A percentile compares a stretch with the other conserved stretches of the same genome.
Conservation (phyloP, 2,797 vertebrate species). For the Enteromius unitaeniatus region DNA sequence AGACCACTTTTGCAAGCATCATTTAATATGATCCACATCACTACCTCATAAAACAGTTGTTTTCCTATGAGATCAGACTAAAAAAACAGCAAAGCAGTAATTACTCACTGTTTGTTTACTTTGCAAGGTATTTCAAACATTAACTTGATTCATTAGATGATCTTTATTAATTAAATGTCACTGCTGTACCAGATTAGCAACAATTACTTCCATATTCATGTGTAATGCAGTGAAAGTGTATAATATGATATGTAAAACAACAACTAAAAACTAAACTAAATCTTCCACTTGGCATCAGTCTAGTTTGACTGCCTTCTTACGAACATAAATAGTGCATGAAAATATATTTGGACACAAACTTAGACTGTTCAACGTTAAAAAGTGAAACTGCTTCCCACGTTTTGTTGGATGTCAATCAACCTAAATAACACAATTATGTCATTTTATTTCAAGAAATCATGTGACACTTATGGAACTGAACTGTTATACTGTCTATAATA, state of each 20-base stretch:
- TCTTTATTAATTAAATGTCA: background rate
- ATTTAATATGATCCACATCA: background rate
- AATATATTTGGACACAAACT: background rate
- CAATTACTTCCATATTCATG: too few species aligned
- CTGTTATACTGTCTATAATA: too few species aligned
- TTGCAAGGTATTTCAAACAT: too few species aligned
- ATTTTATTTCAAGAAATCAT: too few species aligned
- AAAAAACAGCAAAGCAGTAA: background rate
- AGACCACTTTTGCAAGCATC: background rate
- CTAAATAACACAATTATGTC: too few species aligned
- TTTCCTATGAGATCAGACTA: background rate
- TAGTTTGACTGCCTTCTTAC: background rate
- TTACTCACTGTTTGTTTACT: background rate
- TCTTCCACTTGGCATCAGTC: background rate
- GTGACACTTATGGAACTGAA: too few species aligned
- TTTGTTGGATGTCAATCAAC: too few species aligned
- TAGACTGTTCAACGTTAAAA: background rate
- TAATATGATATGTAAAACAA: background rate
- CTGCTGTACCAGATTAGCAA: background rate
- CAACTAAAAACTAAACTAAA: too few species aligned
- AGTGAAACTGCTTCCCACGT: too few species aligned
- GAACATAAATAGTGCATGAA: background rate
- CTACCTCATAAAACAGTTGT: background rate
- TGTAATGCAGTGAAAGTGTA: background rate
- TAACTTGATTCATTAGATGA: background rate